Conservation (phyloP, 1,140 invertebrate genomes). For the Aphidius ervi region DNA sequence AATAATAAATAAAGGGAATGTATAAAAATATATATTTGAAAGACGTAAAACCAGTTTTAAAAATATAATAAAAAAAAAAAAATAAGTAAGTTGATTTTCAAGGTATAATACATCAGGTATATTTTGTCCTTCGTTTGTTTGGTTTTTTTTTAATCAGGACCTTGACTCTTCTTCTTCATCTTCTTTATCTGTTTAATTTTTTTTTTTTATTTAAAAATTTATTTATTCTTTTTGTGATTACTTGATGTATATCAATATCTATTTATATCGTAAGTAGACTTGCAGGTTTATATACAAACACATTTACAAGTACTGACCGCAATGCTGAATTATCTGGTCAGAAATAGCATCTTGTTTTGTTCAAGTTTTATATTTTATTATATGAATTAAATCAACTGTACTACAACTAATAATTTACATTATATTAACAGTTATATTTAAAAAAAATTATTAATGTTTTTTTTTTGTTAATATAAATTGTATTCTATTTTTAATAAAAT, state of each 20-base stretch:
- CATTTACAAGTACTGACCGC: constrained; percentile 34
- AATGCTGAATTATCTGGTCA: constrained; percentile 29
- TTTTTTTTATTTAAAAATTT: too few relatives aligned
- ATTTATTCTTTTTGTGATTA: too few relatives aligned
- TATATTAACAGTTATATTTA: not conserved
- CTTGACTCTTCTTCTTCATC: too few relatives aligned
- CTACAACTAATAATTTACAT: not conserved
- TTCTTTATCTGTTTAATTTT: too few relatives aligned
- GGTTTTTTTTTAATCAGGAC: too few relatives aligned
- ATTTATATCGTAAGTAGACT: constrained; percentile 24
- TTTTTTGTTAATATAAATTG: not conserved
- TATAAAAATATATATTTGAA: too few relatives aligned
- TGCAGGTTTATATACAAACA: not conserved
- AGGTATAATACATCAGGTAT: too few relatives aligned
- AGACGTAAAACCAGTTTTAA: too few relatives aligned
- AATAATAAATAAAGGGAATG: too few relatives aligned
- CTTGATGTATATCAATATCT: constrained; percentile 15
- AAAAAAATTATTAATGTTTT: not conserved
- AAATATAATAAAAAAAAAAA: too few relatives aligned
- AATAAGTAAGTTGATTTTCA: too few relatives aligned
- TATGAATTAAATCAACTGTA: constrained; percentile 1
- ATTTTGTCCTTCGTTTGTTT: too few relatives aligned
- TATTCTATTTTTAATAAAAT: not conserved
- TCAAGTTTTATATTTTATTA: constrained; percentile 14
- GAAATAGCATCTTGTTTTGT: constrained; percentile 26